A percentile compares a stretch with the other conserved stretches of the same genome.
Conservation (phyloP, 2,888 invertebrate species). For the Empis livida region DNA sequence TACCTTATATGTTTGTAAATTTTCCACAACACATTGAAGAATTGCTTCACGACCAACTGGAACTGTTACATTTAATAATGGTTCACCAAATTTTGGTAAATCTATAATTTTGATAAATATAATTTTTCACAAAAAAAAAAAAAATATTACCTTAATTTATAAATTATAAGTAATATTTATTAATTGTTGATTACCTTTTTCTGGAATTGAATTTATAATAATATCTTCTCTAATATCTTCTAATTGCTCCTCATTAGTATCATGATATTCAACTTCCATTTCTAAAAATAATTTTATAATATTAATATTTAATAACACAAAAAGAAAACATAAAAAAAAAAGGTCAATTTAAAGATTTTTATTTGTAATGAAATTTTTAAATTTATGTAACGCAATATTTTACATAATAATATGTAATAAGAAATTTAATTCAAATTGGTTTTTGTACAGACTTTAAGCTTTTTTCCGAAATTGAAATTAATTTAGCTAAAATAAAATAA, state of each 20-base stretch:
- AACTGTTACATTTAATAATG: slow-evolving; percentile 46
- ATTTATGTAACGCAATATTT: too few relatives aligned
- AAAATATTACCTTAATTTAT: background rate
- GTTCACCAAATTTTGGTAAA: slow-evolving; percentile 46
- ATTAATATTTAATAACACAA: too few relatives aligned
- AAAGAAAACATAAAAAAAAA: too few relatives aligned
- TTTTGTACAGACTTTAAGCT: too few relatives aligned
- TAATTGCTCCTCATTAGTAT: slow-evolving; percentile 32
- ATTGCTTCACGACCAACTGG: slow-evolving; percentile 47
- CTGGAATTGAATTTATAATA: slow-evolving; percentile 32
- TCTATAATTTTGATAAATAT: slow-evolving; percentile 40
- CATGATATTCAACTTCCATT: background rate
- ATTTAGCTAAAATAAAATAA: too few relatives aligned
- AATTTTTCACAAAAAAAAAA: slow-evolving; percentile 10
- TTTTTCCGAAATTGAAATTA: too few relatives aligned
- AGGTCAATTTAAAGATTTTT: too few relatives aligned
- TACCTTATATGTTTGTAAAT: slow-evolving; percentile 48
- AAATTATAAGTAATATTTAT: too few relatives aligned
- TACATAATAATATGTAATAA: too few relatives aligned
- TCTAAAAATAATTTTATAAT: background rate
- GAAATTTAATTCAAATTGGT: too few relatives aligned
- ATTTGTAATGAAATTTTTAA: too few relatives aligned
- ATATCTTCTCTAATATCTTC: slow-evolving; percentile 35
- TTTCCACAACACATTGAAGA: slow-evolving; percentile 47
- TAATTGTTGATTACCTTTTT: slow-evolving; percentile 26